A percentile compares a stretch with the other conserved stretches of the same genome.
Evolutionary conservation across 2,888 invertebrate species (phyloP).

Genomic region (Physocephala rufipes): DNA sequence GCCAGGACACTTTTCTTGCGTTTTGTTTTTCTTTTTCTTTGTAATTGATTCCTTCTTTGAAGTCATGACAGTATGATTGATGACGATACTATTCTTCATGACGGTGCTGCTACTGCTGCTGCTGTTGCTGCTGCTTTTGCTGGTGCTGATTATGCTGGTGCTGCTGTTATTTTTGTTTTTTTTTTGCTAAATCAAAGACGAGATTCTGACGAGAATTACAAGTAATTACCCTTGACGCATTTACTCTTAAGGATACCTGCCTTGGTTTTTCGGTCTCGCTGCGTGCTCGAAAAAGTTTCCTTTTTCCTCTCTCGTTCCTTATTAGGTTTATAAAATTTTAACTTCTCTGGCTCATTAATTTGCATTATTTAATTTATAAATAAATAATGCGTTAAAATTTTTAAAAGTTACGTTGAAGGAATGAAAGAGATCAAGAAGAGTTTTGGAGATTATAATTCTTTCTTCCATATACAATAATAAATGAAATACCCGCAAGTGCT

Average conservation of each 20-base stretch:
- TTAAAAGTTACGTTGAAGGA: background rate
- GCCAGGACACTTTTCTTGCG: too few relatives aligned
- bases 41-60: conserved; percentile 18
- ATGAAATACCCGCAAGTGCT: too few relatives aligned
- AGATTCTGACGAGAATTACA: too few relatives aligned
- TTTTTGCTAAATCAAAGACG: too few relatives aligned
- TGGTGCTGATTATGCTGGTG: background rate
- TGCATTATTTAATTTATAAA: conserved; percentile 15
- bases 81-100: conserved; percentile 6
- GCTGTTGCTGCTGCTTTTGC: too few relatives aligned
- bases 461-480: too few relatives aligned
- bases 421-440: background rate
- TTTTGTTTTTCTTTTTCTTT: too few relatives aligned
- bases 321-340: background rate
- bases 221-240: too few relatives aligned
- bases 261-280: background rate
- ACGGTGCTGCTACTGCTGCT: background rate
- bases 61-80: conserved; percentile 37
- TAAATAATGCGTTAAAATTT: background rate
- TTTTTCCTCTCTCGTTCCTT: too few relatives aligned
- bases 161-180: too few relatives aligned
- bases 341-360: background rate
- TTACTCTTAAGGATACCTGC: background rate
- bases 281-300: background rate
- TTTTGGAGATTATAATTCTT: too few relatives aligned